phyloP scores from a whole-genome alignment of 30 jellyfish, hydroid and myxozoan species.

The Morbakka virulenta region DNA sequence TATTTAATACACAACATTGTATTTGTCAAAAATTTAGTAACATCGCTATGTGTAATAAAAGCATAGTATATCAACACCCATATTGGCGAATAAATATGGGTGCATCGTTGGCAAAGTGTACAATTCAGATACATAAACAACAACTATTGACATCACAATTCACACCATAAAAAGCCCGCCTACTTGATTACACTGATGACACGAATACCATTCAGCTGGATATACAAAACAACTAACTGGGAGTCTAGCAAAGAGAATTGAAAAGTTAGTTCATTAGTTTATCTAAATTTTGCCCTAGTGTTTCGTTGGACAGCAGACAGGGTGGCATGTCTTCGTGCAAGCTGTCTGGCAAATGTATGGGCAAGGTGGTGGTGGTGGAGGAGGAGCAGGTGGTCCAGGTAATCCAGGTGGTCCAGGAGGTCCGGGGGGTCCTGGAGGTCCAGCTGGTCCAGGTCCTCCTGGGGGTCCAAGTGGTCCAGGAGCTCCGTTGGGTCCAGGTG shows the following conservation, averaged over 20 bases:
- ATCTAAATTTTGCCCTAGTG: background rate
- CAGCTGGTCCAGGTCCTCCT: constrained; percentile 99
- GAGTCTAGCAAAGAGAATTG: background rate
- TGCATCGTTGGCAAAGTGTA: background rate
- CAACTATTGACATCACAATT: background rate
- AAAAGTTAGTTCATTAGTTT: background rate
- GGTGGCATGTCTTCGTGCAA: constrained; percentile 94
- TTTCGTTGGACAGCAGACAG: constrained; percentile 85
- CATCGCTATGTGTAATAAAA: background rate
- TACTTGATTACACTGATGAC: background rate
- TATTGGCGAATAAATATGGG: background rate
- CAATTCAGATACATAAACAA: background rate
- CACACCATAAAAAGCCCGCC: background rate
- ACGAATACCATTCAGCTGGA: background rate
- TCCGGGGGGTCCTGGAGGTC: constrained; percentile 99
- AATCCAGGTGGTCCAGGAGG: constrained; percentile 99
- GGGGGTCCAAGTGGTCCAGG: constrained; percentile 99
- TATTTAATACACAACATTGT: background rate
- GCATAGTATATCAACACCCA: background rate
- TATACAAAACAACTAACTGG: background rate
- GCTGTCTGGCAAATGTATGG: constrained; percentile 90
- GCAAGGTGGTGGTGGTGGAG: constrained; percentile 99
- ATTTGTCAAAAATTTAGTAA: background rate
- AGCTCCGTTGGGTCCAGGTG: constrained; percentile 93
- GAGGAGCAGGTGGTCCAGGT: constrained; percentile 99